Evolutionary conservation across 2,797 vertebrate genomes (phyloP), one percentile per base, ranked within the genome.

Genomic region (Valencia hispanica): DNA sequence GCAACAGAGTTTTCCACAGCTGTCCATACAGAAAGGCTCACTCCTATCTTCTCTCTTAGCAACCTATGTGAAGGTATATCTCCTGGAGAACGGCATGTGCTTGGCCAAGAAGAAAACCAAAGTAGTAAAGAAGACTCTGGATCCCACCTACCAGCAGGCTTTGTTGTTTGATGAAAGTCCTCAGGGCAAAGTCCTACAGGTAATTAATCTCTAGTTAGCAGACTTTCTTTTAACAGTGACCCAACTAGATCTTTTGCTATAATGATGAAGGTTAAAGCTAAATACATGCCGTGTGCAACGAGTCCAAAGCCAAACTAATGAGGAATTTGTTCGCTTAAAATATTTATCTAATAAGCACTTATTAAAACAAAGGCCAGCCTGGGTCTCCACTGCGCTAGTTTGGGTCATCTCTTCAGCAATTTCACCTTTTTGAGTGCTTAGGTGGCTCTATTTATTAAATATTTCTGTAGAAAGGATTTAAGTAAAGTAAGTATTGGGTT

Each of bases 21-120:
- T 12, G 18, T 2, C 18, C 14, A 0, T 83, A 63, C 50, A 1
- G 18, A 30, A n/a, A 74, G 25, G 17, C 17, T 86, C 20, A 69
- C 32, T 3, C 5, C 41, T 30, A 57, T 72, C 11, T 41, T 47
- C 73, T 70, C 73, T 15, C 71, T 77, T 84, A 99, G 98, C 97
- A n/a, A 97, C 97, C 68, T 99, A 99, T 0, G 96, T 98, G 63
- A 99, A 99, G 86, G 97, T 97, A 53, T 99, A 99, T 72, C 94
- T 99, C 82, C 89, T 99, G 87, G 98, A 99, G 92, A 98, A 97
- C 0, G 98, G 98, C 0, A 84, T 94, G 76, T 99, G 98, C 88
- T 93, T 99, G 91, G 96, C 97, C 83, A 99, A 99, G 93, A 99
- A 99, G 95, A 99, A 99, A 94, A 99, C 98, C 79, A 98, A 97